These are phyloP conservation scores for Sebastes cheni DNA, from an alignment of 2,797 vertebrate genomes.

Conservation along the genomic window DNA sequence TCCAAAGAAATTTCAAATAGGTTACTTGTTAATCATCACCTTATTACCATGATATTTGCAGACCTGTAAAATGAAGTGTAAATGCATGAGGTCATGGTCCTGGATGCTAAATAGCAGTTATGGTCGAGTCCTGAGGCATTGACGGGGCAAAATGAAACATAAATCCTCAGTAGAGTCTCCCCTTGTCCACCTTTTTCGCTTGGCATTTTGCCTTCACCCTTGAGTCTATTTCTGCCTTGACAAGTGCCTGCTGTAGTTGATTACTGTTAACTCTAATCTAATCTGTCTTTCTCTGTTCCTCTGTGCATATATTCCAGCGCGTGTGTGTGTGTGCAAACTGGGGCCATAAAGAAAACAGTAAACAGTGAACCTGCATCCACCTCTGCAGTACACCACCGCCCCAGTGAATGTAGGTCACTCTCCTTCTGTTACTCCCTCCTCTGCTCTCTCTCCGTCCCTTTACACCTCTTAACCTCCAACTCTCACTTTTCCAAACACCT, in stretches of 20 bases:
- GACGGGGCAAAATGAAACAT: neutral
- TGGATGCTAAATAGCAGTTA: neutral
- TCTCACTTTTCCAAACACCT: constrained; percentile 3
- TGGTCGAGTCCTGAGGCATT: neutral
- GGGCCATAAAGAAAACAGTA: constrained; percentile 38
- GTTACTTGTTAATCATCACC: too few species aligned
- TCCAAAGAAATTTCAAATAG: too few species aligned
- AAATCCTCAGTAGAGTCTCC: neutral
- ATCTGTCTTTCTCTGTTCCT: constrained; percentile 5
- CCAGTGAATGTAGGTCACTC: constrained; percentile 72
- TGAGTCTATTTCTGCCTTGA: constrained; percentile 17
- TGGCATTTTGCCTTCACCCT: constrained; percentile 1
- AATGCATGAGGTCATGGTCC: neutral
- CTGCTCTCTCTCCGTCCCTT: constrained; percentile 26
- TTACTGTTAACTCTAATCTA: constrained; percentile 20
- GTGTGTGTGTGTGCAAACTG: neutral
- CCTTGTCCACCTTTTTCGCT: neutral
- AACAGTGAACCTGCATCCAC: constrained; percentile 62
- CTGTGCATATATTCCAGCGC: constrained; percentile 1
- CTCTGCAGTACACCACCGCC: constrained; percentile 63
- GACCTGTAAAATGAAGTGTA: neutral
- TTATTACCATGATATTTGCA: neutral
- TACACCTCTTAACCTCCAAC: constrained; percentile 31
- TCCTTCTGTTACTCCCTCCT: constrained; percentile 38
- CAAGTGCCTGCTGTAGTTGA: constrained; percentile 37